Conservation (phyloP, 2,797 vertebrate genomes). For the Catamblyrhynchus diadema region DNA sequence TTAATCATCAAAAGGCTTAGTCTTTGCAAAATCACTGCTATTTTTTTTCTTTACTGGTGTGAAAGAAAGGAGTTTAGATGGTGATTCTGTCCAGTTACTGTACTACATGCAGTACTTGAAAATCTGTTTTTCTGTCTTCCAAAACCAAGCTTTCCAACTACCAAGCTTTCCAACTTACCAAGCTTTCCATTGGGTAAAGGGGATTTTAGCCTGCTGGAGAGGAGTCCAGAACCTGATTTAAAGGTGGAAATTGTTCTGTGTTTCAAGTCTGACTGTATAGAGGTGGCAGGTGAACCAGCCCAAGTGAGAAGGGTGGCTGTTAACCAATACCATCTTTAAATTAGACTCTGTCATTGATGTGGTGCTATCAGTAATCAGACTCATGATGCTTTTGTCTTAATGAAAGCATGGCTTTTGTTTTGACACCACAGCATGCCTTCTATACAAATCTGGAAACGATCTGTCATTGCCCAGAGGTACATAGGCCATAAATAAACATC, state of each 20-base stretch:
- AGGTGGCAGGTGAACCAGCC: not conserved
- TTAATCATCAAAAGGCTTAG: not conserved
- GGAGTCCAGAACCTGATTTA: not conserved
- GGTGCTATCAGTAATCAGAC: not conserved
- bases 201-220: not conserved
- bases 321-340: not conserved
- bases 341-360: not conserved
- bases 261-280: not conserved
- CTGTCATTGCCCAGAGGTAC: conserved; percentile 49
- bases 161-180: rapidly evolving
- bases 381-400: not conserved
- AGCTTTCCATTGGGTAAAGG: not conserved
- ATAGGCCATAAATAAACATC: not conserved
- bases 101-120: not conserved
- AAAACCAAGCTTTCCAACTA: not conserved
- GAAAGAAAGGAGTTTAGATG: not conserved
- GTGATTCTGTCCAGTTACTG: not conserved
- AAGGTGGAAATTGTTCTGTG: not conserved
- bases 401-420: conserved; percentile 30
- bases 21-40: not conserved
- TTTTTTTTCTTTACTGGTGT: not conserved
- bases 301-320: not conserved
- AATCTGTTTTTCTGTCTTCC: not conserved
- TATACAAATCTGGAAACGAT: not conserved
- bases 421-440: not conserved